Evolutionary conservation across 2,113 vertebrate species (phyloP), one percentile per base, ranked within the genome.

Genomic region (Neomonachus schauinslandi): DNA sequence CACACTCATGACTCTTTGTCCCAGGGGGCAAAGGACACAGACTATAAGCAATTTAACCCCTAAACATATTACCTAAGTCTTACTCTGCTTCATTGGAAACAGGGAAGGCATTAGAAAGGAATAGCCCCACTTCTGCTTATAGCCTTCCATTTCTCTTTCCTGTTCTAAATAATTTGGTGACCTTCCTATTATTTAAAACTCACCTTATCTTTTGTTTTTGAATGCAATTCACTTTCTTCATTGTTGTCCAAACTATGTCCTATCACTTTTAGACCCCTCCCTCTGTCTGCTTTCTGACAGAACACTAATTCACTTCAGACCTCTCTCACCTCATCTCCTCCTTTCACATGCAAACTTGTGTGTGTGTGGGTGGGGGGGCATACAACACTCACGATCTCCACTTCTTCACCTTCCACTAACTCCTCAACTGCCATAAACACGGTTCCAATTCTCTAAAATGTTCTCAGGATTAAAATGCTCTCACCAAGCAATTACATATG

Each of bases 1-100:
- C 42, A 80, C 8, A 4, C 13, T 80, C n/a, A 36, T 72, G 46
- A 90, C 22, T 24, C 24, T 82, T 61, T 81, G 6, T 55, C 33
- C 36, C 10, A 12, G 46, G 0, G 0, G 14, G 7, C 3, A 12
- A 61, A 36, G 4, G 8, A 57, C 13, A 24, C 51, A 81, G 22
- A 67, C 3, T 63, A n/a, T 53, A 28, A 92, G 16, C 28, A 55
- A 69, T 71, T 77, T 79, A 80, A 49, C 19, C 28, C 63, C 10
- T 61, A 26, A 71, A 21, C 3, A 36, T 94, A 36, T 63, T 33
- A 51, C 36, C 16, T 12, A 93, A 46, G 15, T 21, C 28, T 46
- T 46, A 21, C 53, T 80, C 31, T 55, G 42, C 63, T 49, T 79
- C 51, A 49, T 31, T 31, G 11, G 24, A 49, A 92, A 28, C 65